These are phyloP conservation scores for Byasa hedistus DNA, from an alignment of 2,888 invertebrate species.

Conservation along the genomic window DNA sequence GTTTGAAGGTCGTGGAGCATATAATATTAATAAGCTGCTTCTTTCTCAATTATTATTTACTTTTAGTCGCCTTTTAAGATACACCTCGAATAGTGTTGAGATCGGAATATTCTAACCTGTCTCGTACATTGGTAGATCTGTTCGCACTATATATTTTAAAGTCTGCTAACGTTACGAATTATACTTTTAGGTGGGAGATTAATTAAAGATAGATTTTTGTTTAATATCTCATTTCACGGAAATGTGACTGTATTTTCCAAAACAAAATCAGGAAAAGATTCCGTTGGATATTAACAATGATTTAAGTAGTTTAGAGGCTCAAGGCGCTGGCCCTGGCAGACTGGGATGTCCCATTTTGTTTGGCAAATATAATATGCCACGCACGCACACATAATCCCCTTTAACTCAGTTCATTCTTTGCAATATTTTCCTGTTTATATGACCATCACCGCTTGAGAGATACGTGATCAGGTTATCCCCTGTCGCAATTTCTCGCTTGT, in stretches of 20 bases:
- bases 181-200: not conserved
- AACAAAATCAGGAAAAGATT: not conserved
- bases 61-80: too few relatives aligned
- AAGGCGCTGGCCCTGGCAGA: not conserved
- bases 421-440: constrained; percentile 27
- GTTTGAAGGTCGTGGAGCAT: too few relatives aligned
- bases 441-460: constrained; percentile 15
- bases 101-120: too few relatives aligned
- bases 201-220: not conserved
- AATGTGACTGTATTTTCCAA: not conserved
- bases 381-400: constrained; percentile 19
- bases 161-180: too few relatives aligned
- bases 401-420: constrained; percentile 20
- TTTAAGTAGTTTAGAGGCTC: constrained; percentile 5
- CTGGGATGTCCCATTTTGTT: constrained; percentile 5
- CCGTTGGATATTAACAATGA: not conserved
- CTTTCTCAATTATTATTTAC: too few relatives aligned
- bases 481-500: constrained; percentile 12
- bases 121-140: too few relatives aligned
- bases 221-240: not conserved
- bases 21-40: too few relatives aligned
- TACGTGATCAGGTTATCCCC: constrained; percentile 23
- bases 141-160: too few relatives aligned
- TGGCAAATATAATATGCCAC: constrained; percentile 8
- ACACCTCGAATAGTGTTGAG: too few relatives aligned